A percentile compares a stretch with the other conserved stretches of the same genome.
These are phyloP conservation scores for Mormyrus lacerda DNA, from an alignment of 2,113 vertebrate species.

Conservation along the genomic window DNA sequence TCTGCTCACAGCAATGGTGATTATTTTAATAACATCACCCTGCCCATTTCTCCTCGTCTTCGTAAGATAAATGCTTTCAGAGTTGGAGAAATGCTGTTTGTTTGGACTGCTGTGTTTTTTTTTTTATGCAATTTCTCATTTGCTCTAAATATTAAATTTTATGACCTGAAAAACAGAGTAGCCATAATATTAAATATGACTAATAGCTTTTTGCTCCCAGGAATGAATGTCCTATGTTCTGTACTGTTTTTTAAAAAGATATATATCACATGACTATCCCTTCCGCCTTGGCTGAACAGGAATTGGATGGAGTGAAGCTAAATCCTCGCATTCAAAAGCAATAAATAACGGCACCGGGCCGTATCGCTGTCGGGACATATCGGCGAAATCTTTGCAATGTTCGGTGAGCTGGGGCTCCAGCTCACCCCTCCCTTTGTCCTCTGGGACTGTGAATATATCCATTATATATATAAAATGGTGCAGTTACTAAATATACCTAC, in stretches of 20 bases:
- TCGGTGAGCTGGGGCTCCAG: neutral
- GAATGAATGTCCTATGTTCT: neutral
- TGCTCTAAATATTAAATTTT: neutral
- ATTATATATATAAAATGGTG: conserved; percentile 1
- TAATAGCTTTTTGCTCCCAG: neutral
- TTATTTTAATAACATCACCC: neutral
- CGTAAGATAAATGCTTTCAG: neutral
- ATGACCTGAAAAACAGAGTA: neutral
- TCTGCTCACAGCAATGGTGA: neutral
- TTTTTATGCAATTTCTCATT: neutral
- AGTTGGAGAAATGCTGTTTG: neutral
- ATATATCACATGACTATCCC: neutral
- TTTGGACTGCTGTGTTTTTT: neutral
- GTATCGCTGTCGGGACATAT: neutral
- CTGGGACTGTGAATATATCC: neutral
- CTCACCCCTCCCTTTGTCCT: neutral
- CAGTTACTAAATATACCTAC: conserved; percentile 3
- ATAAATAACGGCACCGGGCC: neutral
- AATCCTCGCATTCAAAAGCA: neutral
- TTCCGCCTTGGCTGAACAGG: neutral
- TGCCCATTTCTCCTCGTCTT: neutral
- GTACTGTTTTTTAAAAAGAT: neutral
- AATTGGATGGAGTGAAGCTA: neutral
- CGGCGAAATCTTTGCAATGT: neutral
- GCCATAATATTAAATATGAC: neutral